A percentile compares a stretch with the other conserved stretches of the same genome.
phyloP scores from a whole-genome alignment of 2,888 invertebrate genomes.

The Arrhopalites spinosus region DNA sequence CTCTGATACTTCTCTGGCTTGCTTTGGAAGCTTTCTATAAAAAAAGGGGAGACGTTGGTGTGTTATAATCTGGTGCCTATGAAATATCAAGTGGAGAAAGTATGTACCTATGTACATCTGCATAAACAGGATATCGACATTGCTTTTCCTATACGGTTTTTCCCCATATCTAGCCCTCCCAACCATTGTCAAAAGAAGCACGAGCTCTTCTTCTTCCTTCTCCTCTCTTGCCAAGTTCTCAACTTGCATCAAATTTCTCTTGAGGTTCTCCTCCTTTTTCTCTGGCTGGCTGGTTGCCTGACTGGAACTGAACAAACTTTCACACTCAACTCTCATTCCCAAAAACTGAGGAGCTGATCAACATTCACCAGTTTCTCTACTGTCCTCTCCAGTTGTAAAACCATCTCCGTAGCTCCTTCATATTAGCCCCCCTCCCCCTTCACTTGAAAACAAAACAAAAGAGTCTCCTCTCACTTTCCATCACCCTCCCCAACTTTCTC shows the following conservation, averaged over 20 bases:
- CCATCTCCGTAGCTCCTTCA: neutral
- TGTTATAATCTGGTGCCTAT: too few species aligned
- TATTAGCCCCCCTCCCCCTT: neutral
- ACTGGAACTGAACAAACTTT: slow-evolving; percentile 21
- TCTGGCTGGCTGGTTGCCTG: neutral
- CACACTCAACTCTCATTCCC: slow-evolving; percentile 7
- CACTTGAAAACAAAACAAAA: too few species aligned
- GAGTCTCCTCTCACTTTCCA: too few species aligned
- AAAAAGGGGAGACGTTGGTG: too few species aligned
- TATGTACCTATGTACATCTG: too few species aligned
- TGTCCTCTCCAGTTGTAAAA: too few species aligned
- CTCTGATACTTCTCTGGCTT: too few species aligned
- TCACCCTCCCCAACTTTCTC: too few species aligned
- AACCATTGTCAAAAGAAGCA: neutral
- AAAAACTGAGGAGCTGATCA: too few species aligned
- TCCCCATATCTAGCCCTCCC: neutral
- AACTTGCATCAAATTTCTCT: slow-evolving; percentile 6
- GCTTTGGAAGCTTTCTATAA: too few species aligned
- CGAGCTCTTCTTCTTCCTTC: neutral
- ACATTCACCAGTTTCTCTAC: too few species aligned
- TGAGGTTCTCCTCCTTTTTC: neutral
- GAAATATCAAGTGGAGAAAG: too few species aligned
- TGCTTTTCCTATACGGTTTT: neutral
- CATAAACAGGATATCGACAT: neutral
- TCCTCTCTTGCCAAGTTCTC: neutral